Conservation (phyloP, 2,888 invertebrate species). For the Sympetrum striolatum region DNA sequence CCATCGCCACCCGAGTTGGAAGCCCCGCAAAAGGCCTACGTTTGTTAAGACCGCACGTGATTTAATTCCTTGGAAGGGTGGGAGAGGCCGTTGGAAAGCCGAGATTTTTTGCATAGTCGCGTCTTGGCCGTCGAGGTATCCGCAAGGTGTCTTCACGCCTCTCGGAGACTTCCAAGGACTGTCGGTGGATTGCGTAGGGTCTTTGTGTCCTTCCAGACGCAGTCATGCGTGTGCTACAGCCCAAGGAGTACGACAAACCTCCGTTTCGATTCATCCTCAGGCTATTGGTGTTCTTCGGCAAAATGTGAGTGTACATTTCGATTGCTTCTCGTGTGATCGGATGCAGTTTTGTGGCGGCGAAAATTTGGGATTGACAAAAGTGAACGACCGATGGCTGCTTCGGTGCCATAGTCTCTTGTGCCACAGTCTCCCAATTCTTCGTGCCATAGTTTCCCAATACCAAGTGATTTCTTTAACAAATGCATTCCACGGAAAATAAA, state of each 20-base stretch:
- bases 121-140: neutral
- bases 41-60: neutral
- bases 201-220: neutral
- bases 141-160: neutral
- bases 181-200: neutral
- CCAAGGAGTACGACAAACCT: neutral
- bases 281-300: neutral
- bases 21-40: neutral
- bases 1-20: neutral
- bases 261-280: neutral
- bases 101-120: neutral
- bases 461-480: no score
- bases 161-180: neutral
- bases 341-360: no score
- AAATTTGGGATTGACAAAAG: no score
- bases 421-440: no score
- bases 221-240: neutral
- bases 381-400: no score
- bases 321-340: no score
- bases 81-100: no score
- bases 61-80: neutral
- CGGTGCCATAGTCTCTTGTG: no score
- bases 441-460: no score
- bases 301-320: neutral
- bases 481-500: no score